Conservation (phyloP, 2,797 vertebrate species). For the Euphonia xanthogaster region DNA sequence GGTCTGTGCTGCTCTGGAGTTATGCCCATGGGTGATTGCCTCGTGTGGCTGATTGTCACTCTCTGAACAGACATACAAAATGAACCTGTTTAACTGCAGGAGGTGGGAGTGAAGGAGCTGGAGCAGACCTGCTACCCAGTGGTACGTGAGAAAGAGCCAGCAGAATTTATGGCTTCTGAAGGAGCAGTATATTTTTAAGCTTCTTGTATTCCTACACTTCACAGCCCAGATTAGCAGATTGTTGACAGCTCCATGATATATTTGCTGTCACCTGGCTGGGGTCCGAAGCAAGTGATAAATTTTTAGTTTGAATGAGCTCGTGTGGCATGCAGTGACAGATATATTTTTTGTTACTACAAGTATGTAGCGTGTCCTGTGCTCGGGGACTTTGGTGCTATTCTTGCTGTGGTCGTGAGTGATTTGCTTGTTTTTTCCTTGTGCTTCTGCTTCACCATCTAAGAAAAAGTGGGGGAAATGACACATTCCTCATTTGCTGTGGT, state of each 20-base stretch:
- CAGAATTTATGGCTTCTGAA: conserved; percentile 50
- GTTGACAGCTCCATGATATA: conserved; percentile 14
- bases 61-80: neutral
- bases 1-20: neutral
- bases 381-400: conserved; percentile 17
- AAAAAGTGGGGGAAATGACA: neutral
- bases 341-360: conserved; percentile 49
- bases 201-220: conserved; percentile 41
- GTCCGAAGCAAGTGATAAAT: conserved; percentile 40
- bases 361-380: neutral
- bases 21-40: neutral
- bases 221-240: conserved; percentile 33
- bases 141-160: neutral
- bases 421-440: neutral
- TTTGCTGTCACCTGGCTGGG: conserved; percentile 46
- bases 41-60: neutral
- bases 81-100: neutral
- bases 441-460: neutral
- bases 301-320: conserved; percentile 28
- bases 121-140: neutral
- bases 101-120: conserved; percentile 2
- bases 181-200: conserved; percentile 46
- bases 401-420: neutral
- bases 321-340: neutral
- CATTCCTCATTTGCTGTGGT: neutral